phyloP scores from a whole-genome alignment of 1,140 invertebrate genomes.

The Solenopsis fugax region DNA sequence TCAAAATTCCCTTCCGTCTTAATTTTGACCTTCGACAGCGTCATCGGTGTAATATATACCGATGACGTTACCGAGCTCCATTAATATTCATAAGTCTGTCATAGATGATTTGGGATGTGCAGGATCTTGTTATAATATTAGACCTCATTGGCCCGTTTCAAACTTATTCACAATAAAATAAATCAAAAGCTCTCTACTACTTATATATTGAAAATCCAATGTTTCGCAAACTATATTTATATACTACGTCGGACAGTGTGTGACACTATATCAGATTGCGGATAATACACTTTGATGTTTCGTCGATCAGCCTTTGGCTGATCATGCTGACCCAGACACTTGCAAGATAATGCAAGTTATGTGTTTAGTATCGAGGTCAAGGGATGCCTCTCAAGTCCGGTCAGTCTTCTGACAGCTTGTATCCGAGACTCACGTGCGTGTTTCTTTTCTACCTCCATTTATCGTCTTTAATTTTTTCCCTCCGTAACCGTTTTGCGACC shows the following conservation, averaged over 20 bases:
- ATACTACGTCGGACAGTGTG: neutral
- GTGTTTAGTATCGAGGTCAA: constrained; percentile 85
- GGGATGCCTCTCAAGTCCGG: constrained; percentile 86
- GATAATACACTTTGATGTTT: constrained; percentile 21
- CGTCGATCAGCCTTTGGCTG: constrained; percentile 17
- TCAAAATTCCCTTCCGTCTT: constrained; percentile 7
- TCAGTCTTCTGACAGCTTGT: constrained; percentile 82
- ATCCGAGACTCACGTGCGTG: constrained; percentile 79
- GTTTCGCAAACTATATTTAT: neutral
- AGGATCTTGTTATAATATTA: neutral
- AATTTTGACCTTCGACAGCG: neutral
- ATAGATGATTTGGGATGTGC: neutral
- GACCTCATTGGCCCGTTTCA: neutral
- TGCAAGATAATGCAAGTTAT: constrained; percentile 84
- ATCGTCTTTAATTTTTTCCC: constrained; percentile 12
- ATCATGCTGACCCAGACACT: constrained; percentile 70
- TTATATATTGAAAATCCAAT: neutral
- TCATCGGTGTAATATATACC: neutral
- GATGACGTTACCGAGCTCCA: neutral
- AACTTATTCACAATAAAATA: neutral
- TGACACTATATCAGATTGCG: neutral
- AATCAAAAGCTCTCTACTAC: neutral
- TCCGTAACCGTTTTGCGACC: neutral
- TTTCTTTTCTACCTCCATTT: constrained; percentile 52
- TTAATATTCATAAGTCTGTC: constrained; percentile 15